Evolutionary conservation across 2,888 invertebrate species (phyloP), one percentile per base, ranked within the genome.

Genomic region (Caprella mutica): DNA sequence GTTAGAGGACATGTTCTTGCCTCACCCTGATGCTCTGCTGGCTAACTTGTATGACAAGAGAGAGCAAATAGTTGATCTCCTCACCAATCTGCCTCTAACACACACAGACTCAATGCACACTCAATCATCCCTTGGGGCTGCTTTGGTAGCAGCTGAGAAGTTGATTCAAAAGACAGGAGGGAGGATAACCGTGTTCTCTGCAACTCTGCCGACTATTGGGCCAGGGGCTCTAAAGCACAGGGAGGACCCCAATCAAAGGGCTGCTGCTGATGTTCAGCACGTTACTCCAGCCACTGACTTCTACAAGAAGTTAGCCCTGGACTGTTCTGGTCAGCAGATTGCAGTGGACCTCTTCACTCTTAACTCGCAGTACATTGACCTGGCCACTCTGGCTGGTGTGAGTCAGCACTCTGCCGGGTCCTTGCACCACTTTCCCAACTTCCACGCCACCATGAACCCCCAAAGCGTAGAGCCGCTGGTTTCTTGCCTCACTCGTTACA

Each of bases 261-360:
- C 80, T 33, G 80, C 83, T 6, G 85, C 87, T 71, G 91, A 92
- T 65, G 85, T 74, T 14, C 81, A 84, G 0, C 86, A 91, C 71
- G 75, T 96, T 65, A 91, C 88, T 73, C 96, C 98, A 0, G 90
- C 91, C 2, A 96, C 90, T 1, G 98, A 98, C 74, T 99, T 96
- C 77, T 93, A 93, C 76, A 98, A 98, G 76, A 84, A 92, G 46
- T 75, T 93, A 30, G 93, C 98, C 0, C 74, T 98, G 50, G 96
- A 98, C 72, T 97, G 96, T 74, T 93, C 92, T 67, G 92, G 89
- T 1, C 92, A 91, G 69, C 96, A 97, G 73, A 82, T 96, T 52
- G 90, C 93, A 5, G 89, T 97, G 2, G 98, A 99, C 75, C 72
- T 98, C 69, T 98, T 98, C 76, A 75, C 96, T 65, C 76, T 98